phyloP scores from a whole-genome alignment of 2,888 invertebrate species.

The Myopa testacea region DNA sequence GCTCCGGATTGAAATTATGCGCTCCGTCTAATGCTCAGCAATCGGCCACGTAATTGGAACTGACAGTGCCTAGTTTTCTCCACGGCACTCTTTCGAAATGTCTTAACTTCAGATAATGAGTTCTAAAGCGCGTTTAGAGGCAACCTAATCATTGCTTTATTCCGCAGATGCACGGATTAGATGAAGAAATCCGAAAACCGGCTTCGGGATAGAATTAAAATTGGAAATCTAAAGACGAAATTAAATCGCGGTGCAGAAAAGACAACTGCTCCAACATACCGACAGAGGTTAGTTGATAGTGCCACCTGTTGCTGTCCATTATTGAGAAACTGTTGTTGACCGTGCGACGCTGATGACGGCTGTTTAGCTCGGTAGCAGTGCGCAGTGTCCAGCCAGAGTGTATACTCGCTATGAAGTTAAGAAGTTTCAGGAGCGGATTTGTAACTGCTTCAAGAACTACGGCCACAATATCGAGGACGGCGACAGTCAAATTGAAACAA shows the following conservation, averaged over 20 bases:
- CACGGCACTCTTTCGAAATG: constrained; percentile 53
- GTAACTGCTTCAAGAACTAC: constrained; percentile 54
- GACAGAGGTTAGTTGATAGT: not conserved
- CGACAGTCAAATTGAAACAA: constrained; percentile 19
- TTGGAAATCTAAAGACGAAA: not conserved
- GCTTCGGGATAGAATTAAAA: not conserved
- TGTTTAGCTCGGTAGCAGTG: constrained; percentile 36
- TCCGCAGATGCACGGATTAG: constrained; percentile 27
- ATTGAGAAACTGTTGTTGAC: constrained; percentile 31
- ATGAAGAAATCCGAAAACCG: constrained; percentile 6
- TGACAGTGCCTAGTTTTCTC: constrained; percentile 60
- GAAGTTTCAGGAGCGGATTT: constrained; percentile 49
- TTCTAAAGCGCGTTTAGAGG: constrained; percentile 49
- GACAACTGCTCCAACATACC: not conserved
- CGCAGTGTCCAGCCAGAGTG: constrained; percentile 52
- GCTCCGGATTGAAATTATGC: not conserved
- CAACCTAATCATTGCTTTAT: constrained; percentile 51
- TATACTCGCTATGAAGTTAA: constrained; percentile 38
- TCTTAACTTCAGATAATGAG: constrained; percentile 56
- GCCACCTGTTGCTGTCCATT: constrained; percentile 61
- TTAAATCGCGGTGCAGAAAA: not conserved
- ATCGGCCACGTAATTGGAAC: constrained; percentile 47
- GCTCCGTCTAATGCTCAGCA: not conserved
- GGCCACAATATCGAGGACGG: constrained; percentile 35
- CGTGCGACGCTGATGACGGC: constrained; percentile 27